Evolutionary conservation across 2,888 invertebrate genomes (phyloP), one percentile per base, ranked within the genome.

Genomic region (Cryptophagus acutangulus): DNA sequence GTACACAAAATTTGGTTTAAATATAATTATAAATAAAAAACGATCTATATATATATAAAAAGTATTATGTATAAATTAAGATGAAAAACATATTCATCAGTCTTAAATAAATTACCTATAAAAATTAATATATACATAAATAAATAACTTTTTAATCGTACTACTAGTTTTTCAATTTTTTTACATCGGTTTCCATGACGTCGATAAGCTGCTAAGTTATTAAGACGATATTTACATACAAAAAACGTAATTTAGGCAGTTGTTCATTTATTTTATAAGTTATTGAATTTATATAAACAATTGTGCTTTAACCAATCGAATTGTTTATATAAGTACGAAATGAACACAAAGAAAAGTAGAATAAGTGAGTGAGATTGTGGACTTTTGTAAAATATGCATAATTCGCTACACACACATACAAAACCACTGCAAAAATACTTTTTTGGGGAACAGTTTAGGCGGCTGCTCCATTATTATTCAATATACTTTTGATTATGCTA

Each of bases 401-500:
- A 45, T 36, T 46, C 13, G 39, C 43, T 47, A 48, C 43, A 42
- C 43, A 55, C 51, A 55, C 51, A 52, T 59, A 63, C 55, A 63
- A 63, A 62, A 61, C 54, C 55, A 61, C 58, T 64, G 63, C 56
- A 63, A 65, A 65, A 65, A 65, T 65, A 64, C 62, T 45, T 51
- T 48, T 58, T 51, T 55, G 55, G n/a, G 54, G 46, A 55, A 50
- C 46, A 28, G 4, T 28, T 28, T 41, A n/a, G n/a, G n/a, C n/a
- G n/a, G n/a, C n/a, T 38, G 42, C 36, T 48, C 38, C 40, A n/a
- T 20, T 20, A 20, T 6, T 20, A 6, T 20, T 20, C 10, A 14
- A 3, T 31, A 10, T 15, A 15, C 45, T 60, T 59, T 61, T 58
- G 59, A 61, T 60, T 58, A 59, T 50, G 56, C 55, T 57, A 59